A percentile compares a stretch with the other conserved stretches of the same genome.
Conservation (phyloP, 2,888 invertebrate genomes). For the Heliconius sara region DNA sequence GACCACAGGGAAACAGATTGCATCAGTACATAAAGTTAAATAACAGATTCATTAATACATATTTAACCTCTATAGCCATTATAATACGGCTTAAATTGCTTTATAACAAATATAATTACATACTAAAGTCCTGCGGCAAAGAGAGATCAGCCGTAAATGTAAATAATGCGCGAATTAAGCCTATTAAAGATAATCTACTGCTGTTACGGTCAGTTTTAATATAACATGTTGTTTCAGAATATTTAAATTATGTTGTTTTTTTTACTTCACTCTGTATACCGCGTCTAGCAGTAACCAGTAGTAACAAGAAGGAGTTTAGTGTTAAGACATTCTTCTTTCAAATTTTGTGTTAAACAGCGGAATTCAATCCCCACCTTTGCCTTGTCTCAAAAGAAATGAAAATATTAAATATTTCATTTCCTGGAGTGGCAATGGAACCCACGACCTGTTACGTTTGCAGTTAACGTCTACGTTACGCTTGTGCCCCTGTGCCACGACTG, state of each 20-base stretch:
- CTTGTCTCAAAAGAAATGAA: too few relatives aligned
- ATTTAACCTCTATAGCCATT: slow-evolving; percentile 13
- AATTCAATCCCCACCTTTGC: too few relatives aligned
- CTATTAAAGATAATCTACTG: slow-evolving; percentile 29
- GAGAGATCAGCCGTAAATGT: slow-evolving; percentile 29
- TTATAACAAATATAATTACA: slow-evolving; percentile 9
- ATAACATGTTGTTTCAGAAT: slow-evolving; percentile 1
- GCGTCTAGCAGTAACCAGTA: too few relatives aligned
- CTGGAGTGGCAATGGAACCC: too few relatives aligned
- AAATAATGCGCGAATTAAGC: slow-evolving; percentile 32
- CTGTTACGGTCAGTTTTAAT: slow-evolving; percentile 11
- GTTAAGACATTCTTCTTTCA: too few relatives aligned
- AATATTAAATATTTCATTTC: too few relatives aligned
- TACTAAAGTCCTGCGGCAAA: slow-evolving; percentile 35
- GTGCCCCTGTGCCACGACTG: too few relatives aligned
- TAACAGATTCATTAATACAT: not conserved
- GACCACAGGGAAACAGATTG: slow-evolving; percentile 30
- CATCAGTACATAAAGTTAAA: slow-evolving; percentile 19
- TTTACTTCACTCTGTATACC: too few relatives aligned
- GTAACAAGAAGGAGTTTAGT: too few relatives aligned
- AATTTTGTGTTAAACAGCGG: too few relatives aligned
- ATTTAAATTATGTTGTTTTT: not conserved
- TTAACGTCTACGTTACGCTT: too few relatives aligned
- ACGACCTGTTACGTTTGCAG: too few relatives aligned
- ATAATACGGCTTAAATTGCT: slow-evolving; percentile 15